Evolutionary conservation across 1,140 invertebrate genomes (phyloP).

Genomic region (Calliphora vicina): DNA sequence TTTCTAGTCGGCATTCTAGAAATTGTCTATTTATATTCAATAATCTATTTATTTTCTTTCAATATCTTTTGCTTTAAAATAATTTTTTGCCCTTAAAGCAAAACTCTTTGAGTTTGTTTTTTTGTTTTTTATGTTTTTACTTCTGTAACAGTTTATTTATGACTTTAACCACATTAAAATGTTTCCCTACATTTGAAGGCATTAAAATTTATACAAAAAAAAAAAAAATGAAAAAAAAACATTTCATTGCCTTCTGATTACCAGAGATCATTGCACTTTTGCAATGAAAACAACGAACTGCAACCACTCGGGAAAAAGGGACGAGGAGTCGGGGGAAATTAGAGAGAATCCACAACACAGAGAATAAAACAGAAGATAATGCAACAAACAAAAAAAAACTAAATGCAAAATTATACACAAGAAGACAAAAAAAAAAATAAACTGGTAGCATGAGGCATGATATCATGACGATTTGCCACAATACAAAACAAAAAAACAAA

Average conservation of each 20-base stretch:
- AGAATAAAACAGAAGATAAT: not conserved
- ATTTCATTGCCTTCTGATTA: not conserved
- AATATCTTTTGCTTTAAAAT: too few relatives aligned
- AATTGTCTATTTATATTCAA: too few relatives aligned
- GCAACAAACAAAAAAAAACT: not conserved
- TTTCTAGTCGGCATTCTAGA: too few relatives aligned
- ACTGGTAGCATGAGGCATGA: not conserved
- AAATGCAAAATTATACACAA: not conserved
- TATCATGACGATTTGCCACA: not conserved
- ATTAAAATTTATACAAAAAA: too few relatives aligned
- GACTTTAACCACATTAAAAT: too few relatives aligned
- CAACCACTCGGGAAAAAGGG: not conserved
- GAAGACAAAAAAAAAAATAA: not conserved
- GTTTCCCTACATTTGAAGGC: too few relatives aligned
- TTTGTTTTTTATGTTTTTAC: too few relatives aligned
- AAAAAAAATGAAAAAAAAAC: not conserved
- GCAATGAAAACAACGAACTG: not conserved
- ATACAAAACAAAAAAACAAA: not conserved
- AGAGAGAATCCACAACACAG: not conserved
- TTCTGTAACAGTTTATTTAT: too few relatives aligned
- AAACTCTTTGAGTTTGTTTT: too few relatives aligned
- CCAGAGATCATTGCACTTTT: slow-evolving; percentile 18
- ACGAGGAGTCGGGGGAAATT: not conserved
- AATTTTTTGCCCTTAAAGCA: too few relatives aligned
- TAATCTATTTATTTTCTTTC: too few relatives aligned